A percentile compares a stretch with the other conserved stretches of the same genome.
These are phyloP conservation scores for Brachycybe producta DNA, from an alignment of 2,888 invertebrate genomes.

Conservation along the genomic window DNA sequence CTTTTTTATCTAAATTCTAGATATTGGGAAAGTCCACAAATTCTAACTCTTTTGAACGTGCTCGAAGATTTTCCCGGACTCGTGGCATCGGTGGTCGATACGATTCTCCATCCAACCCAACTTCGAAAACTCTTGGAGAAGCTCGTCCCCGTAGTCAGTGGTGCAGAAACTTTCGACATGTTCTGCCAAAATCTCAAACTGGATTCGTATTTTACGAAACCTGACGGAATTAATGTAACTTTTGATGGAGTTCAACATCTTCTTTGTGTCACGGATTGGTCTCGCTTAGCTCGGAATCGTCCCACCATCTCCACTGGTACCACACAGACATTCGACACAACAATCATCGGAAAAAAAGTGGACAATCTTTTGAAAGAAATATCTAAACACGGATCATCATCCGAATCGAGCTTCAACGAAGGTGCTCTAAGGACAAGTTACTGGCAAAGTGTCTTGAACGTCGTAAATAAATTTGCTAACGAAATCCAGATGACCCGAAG, in stretches of 20 bases:
- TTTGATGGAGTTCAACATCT: conserved; percentile 3
- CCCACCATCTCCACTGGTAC: no score
- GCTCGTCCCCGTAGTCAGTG: background rate
- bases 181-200: conserved; percentile 11
- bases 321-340: no score
- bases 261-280: conserved; percentile 10
- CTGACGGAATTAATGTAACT: background rate
- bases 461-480: conserved; percentile 3
- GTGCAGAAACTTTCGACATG: background rate
- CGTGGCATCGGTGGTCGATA: conserved; percentile 1
- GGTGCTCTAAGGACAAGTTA: background rate
- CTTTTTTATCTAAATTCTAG: no score
- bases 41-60: conserved; percentile 7
- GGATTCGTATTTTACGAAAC: background rate
- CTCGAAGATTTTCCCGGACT: conserved; percentile 11
- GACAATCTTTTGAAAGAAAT: no score
- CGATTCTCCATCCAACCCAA: conserved; percentile 1
- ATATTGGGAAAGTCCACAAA: background rate
- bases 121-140: background rate
- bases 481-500: background rate
- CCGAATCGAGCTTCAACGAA: no score
- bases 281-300: conserved; percentile 3
- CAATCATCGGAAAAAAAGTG: no score
- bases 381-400: no score
- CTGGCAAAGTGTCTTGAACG: background rate